Conservation (phyloP, 2,113 vertebrate genomes). For the Xenus cinereus region DNA sequence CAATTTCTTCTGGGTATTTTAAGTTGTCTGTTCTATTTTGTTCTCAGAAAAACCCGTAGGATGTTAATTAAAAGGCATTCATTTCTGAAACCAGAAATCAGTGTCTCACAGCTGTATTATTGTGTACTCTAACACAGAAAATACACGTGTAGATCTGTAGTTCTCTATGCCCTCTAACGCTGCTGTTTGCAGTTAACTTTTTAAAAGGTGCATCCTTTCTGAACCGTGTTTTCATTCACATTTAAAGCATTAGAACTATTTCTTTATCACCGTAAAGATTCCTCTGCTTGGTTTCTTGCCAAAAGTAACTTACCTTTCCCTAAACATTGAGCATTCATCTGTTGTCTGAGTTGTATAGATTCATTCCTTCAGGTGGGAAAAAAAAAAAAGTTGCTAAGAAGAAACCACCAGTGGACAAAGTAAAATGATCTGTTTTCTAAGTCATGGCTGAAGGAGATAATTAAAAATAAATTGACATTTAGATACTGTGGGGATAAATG, state of each 20-base stretch:
- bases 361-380: not conserved
- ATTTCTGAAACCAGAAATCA: constrained; percentile 55
- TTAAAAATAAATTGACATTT: not conserved
- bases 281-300: not conserved
- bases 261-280: not conserved
- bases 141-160: not conserved
- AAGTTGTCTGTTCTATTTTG: constrained; percentile 51
- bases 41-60: not conserved
- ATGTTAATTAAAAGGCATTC: constrained; percentile 46
- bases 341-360: not conserved
- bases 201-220: not conserved
- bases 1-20: constrained; percentile 40
- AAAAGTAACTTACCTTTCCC: not conserved
- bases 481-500: not conserved
- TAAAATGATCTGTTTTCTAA: not conserved
- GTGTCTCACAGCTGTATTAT: constrained; percentile 39
- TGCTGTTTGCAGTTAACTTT: not conserved
- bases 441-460: not conserved
- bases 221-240: not conserved
- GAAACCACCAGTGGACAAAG: not conserved
- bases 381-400: not conserved
- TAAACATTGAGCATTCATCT: not conserved
- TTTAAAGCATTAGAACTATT: not conserved
- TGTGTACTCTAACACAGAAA: not conserved
- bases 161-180: not conserved